These are phyloP conservation scores for Trypoxylon attenuatum DNA, from an alignment of 2,888 invertebrate genomes.

Conservation along the genomic window DNA sequence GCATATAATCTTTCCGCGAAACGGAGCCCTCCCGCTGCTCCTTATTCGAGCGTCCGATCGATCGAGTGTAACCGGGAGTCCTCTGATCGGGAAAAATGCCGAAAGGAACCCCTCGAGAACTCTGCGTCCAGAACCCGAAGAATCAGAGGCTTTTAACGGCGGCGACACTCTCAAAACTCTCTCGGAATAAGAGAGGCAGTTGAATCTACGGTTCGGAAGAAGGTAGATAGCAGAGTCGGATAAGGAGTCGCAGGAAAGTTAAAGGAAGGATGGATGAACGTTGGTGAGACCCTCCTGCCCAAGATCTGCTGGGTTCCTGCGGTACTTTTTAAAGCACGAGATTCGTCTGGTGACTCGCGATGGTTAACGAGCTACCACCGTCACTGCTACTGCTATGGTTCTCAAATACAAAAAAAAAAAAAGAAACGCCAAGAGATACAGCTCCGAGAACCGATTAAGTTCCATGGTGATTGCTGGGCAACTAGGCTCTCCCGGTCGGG, in stretches of 20 bases:
- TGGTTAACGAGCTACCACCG: conserved; percentile 37
- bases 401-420: too few relatives aligned
- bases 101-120: too few relatives aligned
- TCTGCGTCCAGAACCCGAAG: too few relatives aligned
- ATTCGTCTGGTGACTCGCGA: conserved; percentile 33
- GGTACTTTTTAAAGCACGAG: conserved; percentile 19
- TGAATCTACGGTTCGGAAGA: too few relatives aligned
- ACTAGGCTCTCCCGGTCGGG: conserved; percentile 23
- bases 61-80: too few relatives aligned
- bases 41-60: too few relatives aligned
- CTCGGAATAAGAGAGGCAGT: too few relatives aligned
- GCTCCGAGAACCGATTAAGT: conserved; percentile 31
- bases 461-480: conserved; percentile 17
- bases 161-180: too few relatives aligned
- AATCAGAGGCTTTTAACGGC: too few relatives aligned
- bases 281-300: not conserved
- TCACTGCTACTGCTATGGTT: too few relatives aligned
- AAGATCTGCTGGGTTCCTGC: not conserved
- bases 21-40: conserved; percentile 18
- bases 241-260: not conserved
- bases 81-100: too few relatives aligned
- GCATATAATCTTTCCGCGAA: conserved; percentile 43
- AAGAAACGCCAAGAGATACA: conserved; percentile 12
- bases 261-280: not conserved
- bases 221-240: not conserved